These are phyloP conservation scores for Subacronicta megacephala DNA, from an alignment of 2,888 invertebrate species.

Conservation along the genomic window DNA sequence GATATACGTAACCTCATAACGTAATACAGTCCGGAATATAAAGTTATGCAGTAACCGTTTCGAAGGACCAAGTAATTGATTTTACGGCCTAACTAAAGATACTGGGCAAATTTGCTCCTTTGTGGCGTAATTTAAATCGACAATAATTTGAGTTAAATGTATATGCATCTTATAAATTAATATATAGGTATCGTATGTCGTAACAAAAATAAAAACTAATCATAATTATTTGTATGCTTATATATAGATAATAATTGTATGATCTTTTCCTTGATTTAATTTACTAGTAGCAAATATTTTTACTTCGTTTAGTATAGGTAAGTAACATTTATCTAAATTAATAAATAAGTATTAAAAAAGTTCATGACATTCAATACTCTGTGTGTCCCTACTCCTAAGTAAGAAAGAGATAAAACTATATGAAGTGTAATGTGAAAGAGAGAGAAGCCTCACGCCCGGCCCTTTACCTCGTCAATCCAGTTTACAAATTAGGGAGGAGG, in stretches of 20 bases:
- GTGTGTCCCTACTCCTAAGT: constrained; percentile 37
- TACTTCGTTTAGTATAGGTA: too few species aligned
- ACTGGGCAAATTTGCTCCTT: too few species aligned
- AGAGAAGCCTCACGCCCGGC: constrained; percentile 26
- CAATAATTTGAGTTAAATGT: too few species aligned
- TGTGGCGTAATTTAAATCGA: neutral
- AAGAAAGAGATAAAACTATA: constrained; percentile 34
- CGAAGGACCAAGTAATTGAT: constrained; percentile 20
- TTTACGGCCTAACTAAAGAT: neutral
- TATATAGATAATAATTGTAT: too few species aligned
- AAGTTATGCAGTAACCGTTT: constrained; percentile 18
- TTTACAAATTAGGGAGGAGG: constrained; percentile 45
- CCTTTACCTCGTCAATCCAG: constrained; percentile 44
- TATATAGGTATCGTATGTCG: too few species aligned
- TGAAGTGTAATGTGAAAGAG: constrained; percentile 2
- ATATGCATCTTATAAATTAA: too few species aligned
- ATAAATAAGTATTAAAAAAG: neutral
- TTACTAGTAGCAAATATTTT: too few species aligned
- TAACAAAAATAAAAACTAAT: too few species aligned
- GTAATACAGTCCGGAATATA: constrained; percentile 39
- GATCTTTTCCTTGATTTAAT: too few species aligned
- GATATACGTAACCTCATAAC: constrained; percentile 42
- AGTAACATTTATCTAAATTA: too few species aligned
- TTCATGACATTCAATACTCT: constrained; percentile 3
- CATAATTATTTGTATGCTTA: too few species aligned